Evolutionary conservation across 2,888 invertebrate species (phyloP).

Genomic region (Lomographa bimaculata): DNA sequence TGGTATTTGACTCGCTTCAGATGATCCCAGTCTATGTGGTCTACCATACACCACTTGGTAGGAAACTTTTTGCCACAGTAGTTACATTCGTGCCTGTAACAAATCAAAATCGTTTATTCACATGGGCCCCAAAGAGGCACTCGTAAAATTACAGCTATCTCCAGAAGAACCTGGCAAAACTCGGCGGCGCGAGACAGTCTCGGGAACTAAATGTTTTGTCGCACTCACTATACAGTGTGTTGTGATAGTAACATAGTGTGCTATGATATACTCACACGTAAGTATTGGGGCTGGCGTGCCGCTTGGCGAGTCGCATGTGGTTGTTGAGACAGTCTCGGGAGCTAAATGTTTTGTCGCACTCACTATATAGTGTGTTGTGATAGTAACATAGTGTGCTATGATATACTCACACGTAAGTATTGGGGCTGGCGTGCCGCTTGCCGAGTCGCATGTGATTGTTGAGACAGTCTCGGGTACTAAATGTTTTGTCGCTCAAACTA

Average conservation of each 20-base stretch:
- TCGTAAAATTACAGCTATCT: no score
- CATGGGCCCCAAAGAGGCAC: no score
- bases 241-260: neutral
- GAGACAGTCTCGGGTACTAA: slow-evolving; percentile 54
- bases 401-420: slow-evolving; percentile 64
- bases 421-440: slow-evolving; percentile 63
- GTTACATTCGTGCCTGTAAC: slow-evolving; percentile 65
- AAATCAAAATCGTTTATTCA: no score
- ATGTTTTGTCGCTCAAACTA: no score
- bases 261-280: slow-evolving; percentile 58
- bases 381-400: neutral
- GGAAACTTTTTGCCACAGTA: slow-evolving; percentile 73
- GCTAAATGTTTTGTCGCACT: no score
- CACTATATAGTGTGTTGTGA: no score
- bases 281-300: slow-evolving; percentile 60
- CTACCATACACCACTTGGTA: slow-evolving; percentile 70
- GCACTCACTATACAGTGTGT: no score
- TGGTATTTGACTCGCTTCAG: slow-evolving; percentile 69
- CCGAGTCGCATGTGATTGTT: slow-evolving; percentile 73
- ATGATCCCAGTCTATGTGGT: slow-evolving; percentile 76
- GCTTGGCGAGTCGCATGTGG: slow-evolving; percentile 69
- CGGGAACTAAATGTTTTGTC: no score
- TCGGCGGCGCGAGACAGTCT: no score
- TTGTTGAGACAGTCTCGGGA: slow-evolving; percentile 53
- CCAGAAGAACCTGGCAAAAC: no score